Conservation (phyloP, 2,113 vertebrate genomes). For the Limanda limanda region DNA sequence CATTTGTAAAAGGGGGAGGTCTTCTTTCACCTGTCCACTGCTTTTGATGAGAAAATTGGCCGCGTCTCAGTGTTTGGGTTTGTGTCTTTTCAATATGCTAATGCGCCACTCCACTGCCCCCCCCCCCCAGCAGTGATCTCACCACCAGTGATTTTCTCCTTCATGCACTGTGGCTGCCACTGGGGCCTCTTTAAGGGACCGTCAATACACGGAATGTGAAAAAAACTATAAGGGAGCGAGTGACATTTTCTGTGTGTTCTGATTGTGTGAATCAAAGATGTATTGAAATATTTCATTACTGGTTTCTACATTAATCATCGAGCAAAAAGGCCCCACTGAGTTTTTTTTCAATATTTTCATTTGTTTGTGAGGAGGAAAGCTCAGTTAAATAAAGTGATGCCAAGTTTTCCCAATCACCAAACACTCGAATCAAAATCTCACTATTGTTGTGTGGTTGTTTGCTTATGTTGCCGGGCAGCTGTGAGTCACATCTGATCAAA, state of each 20-base stretch:
- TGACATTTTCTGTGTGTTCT: too few relatives aligned
- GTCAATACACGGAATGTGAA: background rate
- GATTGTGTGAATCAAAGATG: too few relatives aligned
- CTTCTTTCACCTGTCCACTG: slow-evolving; percentile 61
- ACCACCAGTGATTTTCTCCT: slow-evolving; percentile 53
- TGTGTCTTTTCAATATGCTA: slow-evolving; percentile 68
- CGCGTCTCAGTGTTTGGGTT: slow-evolving; percentile 39
- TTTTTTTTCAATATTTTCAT: too few relatives aligned
- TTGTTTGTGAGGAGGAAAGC: too few relatives aligned
- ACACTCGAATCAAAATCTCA: background rate
- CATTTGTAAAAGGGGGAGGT: slow-evolving; percentile 42
- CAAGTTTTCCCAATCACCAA: background rate
- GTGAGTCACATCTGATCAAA: slow-evolving; percentile 2
- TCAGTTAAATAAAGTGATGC: background rate
- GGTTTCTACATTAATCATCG: too few relatives aligned
- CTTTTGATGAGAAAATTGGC: slow-evolving; percentile 45
- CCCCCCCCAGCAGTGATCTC: slow-evolving; percentile 51
- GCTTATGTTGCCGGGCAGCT: background rate
- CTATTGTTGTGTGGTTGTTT: background rate
- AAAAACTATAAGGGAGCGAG: background rate
- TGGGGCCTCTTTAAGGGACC: slow-evolving; percentile 22
- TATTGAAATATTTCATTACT: too few relatives aligned
- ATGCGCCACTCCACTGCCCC: slow-evolving; percentile 31
- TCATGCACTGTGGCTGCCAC: slow-evolving; percentile 15
- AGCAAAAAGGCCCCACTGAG: too few relatives aligned